phyloP scores from a whole-genome alignment of 2,888 invertebrate genomes.

The Ganaspis brasiliensis region DNA sequence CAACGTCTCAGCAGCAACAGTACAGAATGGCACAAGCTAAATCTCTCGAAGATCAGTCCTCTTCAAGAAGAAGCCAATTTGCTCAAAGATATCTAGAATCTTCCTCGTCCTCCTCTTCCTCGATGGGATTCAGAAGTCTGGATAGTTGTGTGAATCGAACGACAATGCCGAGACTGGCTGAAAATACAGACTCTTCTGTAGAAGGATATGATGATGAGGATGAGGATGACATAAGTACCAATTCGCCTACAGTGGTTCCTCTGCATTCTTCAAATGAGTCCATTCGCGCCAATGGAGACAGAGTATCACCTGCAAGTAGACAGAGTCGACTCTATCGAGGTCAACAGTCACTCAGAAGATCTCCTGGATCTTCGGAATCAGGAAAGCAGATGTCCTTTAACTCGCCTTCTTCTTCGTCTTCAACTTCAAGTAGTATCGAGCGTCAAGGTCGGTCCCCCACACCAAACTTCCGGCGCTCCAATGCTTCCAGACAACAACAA shows the following conservation, averaged over 20 bases:
- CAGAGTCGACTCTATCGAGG: conserved; percentile 66
- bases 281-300: conserved; percentile 70
- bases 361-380: conserved; percentile 77
- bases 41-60: conserved; percentile 82
- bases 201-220: conserved; percentile 82
- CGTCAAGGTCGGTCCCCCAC: conserved; percentile 74
- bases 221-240: conserved; percentile 82
- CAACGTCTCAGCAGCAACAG: conserved; percentile 53
- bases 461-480: conserved; percentile 71
- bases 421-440: conserved; percentile 73
- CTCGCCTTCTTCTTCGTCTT: conserved; percentile 72
- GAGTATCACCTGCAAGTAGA: conserved; percentile 70
- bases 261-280: conserved; percentile 77
- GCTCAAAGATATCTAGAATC: conserved; percentile 82
- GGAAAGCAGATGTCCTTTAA: conserved; percentile 73
- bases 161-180: conserved; percentile 82
- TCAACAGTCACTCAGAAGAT: conserved; percentile 72
- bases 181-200: conserved; percentile 83
- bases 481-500: conserved; percentile 69
- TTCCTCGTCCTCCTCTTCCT: conserved; percentile 83
- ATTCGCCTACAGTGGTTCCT: conserved; percentile 70
- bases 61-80: conserved; percentile 83
- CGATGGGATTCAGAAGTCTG: conserved; percentile 85
- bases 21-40: conserved; percentile 82
- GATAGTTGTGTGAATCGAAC: conserved; percentile 82